A percentile compares a stretch with the other conserved stretches of the same genome.
Evolutionary conservation across 2,888 invertebrate species (phyloP).

Genomic region (Meiosimyza decipiens): DNA sequence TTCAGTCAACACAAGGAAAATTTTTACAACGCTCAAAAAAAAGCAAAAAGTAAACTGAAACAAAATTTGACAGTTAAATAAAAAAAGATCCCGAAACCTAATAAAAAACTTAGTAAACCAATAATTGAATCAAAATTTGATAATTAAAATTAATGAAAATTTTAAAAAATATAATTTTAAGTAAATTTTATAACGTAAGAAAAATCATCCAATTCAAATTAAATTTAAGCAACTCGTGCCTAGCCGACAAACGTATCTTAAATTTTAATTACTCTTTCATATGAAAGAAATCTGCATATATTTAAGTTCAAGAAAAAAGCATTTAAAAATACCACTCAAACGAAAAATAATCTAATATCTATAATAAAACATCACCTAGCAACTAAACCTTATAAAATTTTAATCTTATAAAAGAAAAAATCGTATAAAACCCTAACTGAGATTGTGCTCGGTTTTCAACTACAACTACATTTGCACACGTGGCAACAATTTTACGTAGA

Average conservation of each 20-base stretch:
- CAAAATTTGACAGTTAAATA: constrained; percentile 29
- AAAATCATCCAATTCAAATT: background rate
- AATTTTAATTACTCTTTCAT: constrained; percentile 21
- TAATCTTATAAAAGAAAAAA: constrained; percentile 35
- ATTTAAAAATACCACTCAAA: constrained; percentile 32
- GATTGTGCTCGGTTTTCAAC: constrained; percentile 2
- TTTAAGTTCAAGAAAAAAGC: constrained; percentile 17
- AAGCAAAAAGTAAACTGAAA: constrained; percentile 28
- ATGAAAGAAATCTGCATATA: constrained; percentile 20
- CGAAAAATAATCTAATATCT: background rate
- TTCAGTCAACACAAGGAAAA: constrained; percentile 24
- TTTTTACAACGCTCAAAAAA: constrained; percentile 5
- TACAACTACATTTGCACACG: constrained; percentile 22
- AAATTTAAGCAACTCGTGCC: constrained; percentile 38
- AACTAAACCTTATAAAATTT: constrained; percentile 6
- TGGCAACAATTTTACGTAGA: constrained; percentile 7
- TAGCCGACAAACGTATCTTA: constrained; percentile 35
- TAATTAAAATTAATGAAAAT: constrained; percentile 6
- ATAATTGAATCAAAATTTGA: background rate
- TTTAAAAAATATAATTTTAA: constrained; percentile 10
- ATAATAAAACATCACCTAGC: constrained; percentile 5
- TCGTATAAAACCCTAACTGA: constrained; percentile 24
- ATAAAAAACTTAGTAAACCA: constrained; percentile 6
- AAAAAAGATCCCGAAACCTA: constrained; percentile 12
- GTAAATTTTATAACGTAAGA: background rate